Evolutionary conservation across 2,888 invertebrate genomes (phyloP), one percentile per base, ranked within the genome.

Genomic region (Phaedon cochleariae): DNA sequence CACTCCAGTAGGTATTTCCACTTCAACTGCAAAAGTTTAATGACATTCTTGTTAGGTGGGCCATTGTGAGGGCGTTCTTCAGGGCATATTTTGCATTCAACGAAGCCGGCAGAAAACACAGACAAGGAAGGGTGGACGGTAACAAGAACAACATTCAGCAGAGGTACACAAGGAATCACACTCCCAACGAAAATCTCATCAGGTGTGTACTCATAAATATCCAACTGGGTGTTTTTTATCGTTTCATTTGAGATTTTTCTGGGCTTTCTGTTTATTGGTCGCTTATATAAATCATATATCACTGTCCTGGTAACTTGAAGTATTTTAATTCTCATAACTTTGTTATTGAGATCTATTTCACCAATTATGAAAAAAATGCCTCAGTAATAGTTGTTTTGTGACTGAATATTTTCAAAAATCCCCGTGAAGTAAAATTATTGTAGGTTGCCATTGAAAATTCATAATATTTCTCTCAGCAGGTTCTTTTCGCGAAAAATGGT

Each of bases 61-160:
- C 96, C 7, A 95, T 96, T 73, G 90, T 97, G 17, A 86, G 96
- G 67, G 95, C 96, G 0, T 95, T 96, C 85, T 95, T 76, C 84
- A 89, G 95, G 72, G 94, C 95, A 15, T 93, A 94, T 84, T 95
- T 94, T 84, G 95, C 96, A 9, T 96, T 96, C 84, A 87, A 92
- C 77, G 93, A 93, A 82, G 92, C 94, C 26, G 94, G 94, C 5
- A 86, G 90, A 62, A 87, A 88, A 69, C 92, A 93, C 77, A 85
- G 93, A 69, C 87, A 87, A 49, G 86, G 87, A 65, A 83, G 90
- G 57, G 86, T 85, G 6, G 90, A 90, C 77, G 88, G 88, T 80
- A 70, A 85, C 80, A 68, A 85, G 85, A 81, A 84, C 84, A 78
- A 89, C 84, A 80, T 83, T 29, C 79, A 89, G 82, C 82, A 88